Conservation (phyloP, 2,113 vertebrate species). For the Chitala chitala region DNA sequence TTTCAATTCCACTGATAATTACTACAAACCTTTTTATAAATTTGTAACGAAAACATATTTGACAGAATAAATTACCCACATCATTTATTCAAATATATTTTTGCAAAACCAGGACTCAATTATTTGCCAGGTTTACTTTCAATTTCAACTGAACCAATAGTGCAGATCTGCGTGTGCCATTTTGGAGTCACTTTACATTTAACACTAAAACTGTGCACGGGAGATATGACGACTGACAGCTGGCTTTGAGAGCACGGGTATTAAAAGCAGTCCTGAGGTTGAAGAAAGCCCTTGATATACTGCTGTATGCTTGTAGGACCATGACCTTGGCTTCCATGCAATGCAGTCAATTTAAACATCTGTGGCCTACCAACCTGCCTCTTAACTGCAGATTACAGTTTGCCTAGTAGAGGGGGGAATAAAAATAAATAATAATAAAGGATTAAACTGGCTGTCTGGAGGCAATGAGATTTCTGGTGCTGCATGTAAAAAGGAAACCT, state of each 20-base stretch:
- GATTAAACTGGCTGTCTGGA: background rate
- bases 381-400: background rate
- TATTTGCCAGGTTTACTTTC: too few species aligned
- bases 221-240: slow-evolving; percentile 6
- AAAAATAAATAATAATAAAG: background rate
- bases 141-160: too few species aligned
- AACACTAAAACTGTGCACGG: background rate
- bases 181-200: slow-evolving; percentile 13
- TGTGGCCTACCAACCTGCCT: background rate
- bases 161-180: too few species aligned
- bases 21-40: too few species aligned
- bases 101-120: too few species aligned
- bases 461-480: too few species aligned
- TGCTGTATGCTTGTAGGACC: background rate
- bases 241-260: slow-evolving; percentile 12
- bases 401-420: background rate
- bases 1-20: too few species aligned
- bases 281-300: background rate
- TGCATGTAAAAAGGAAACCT: background rate
- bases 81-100: too few species aligned
- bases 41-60: too few species aligned
- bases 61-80: too few species aligned
- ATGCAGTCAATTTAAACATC: background rate
- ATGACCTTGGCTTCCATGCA: background rate
- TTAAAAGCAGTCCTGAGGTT: background rate